Evolutionary conservation across 2,113 vertebrate species (phyloP).

Genomic region (Gnathochromis pfefferi): DNA sequence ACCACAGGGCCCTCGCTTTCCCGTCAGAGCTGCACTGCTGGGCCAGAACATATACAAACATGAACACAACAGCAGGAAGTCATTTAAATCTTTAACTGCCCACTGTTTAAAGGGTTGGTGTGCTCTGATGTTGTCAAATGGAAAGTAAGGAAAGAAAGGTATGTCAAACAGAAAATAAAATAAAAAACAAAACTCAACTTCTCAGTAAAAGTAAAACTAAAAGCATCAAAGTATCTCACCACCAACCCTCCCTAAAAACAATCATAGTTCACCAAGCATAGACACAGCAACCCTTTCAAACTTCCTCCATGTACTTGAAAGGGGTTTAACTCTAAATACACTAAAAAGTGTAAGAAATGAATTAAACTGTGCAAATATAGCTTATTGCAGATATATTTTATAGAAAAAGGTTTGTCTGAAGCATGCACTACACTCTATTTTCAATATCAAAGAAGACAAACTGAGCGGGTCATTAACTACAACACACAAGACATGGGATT

Average conservation of each 20-base stretch:
- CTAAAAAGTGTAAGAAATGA: neutral
- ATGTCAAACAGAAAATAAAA: neutral
- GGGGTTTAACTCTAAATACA: neutral
- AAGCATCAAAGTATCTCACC: neutral
- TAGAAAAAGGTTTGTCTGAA: accelerated
- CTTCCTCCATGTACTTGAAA: neutral
- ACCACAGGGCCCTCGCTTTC: neutral
- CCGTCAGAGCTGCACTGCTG: neutral
- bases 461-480: neutral
- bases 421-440: neutral
- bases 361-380: neutral
- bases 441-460: neutral
- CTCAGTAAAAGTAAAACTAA: neutral
- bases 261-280: neutral
- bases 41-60: neutral
- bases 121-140: neutral
- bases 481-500: neutral
- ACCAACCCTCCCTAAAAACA: neutral
- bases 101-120: neutral
- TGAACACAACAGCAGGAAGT: neutral
- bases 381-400: neutral
- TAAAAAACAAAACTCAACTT: neutral
- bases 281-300: neutral
- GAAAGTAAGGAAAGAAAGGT: neutral
- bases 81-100: neutral